Evolutionary conservation across 2,113 vertebrate genomes (phyloP).

Genomic region (Corvus hawaiiensis): DNA sequence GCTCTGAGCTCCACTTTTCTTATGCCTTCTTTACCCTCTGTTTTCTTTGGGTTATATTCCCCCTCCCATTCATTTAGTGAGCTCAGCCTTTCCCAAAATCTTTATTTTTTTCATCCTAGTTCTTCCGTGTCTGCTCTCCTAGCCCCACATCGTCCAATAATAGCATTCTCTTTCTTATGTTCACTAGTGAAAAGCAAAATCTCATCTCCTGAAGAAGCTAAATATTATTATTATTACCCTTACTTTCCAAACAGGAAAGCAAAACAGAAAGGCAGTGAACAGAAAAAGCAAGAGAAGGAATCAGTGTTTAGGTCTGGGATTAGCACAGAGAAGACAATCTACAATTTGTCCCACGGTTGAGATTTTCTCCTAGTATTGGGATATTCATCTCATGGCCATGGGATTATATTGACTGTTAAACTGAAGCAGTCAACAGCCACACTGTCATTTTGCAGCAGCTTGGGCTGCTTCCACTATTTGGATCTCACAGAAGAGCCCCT

Average conservation of each 20-base stretch:
- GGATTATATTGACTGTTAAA: neutral
- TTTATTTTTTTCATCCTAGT: neutral
- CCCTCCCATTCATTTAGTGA: neutral
- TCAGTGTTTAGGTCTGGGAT: neutral
- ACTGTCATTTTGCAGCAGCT: neutral
- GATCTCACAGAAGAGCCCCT: neutral
- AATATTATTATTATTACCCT: neutral
- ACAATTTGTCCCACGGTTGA: neutral
- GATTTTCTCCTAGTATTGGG: neutral
- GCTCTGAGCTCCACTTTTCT: neutral
- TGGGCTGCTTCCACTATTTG: neutral
- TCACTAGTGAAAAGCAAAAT: neutral
- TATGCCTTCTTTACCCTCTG: neutral
- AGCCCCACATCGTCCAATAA: neutral
- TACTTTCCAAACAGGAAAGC: neutral
- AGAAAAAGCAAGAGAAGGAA: neutral
- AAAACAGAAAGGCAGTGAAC: neutral
- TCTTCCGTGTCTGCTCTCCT: neutral
- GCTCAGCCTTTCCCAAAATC: neutral
- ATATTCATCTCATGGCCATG: rapidly evolving
- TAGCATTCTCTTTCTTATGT: neutral
- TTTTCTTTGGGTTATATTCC: neutral
- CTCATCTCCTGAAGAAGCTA: neutral
- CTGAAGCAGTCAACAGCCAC: neutral
- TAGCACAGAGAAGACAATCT: neutral